Evolutionary conservation across 2,888 invertebrate genomes (phyloP).

Genomic region (Lithodes maja): DNA sequence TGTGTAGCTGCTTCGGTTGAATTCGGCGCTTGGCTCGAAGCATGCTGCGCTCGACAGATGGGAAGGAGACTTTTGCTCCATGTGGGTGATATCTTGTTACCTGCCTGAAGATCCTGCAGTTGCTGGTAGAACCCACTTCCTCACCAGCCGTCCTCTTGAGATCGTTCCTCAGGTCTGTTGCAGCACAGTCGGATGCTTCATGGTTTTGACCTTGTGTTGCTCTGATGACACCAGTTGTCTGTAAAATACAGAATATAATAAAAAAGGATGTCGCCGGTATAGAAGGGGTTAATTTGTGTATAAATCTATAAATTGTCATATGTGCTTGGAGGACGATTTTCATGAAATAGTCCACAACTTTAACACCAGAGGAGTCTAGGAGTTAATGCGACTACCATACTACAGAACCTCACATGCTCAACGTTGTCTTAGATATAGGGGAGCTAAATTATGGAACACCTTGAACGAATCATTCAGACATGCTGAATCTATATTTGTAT

Average conservation of each 20-base stretch:
- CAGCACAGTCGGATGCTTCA: not conserved
- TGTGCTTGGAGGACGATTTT: no score
- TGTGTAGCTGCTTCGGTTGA: conserved; percentile 28
- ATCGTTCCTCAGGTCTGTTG: conserved; percentile 24
- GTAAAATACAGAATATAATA: not conserved
- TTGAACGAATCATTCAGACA: no score
- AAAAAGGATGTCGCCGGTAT: no score
- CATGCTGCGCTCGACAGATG: conserved; percentile 13
- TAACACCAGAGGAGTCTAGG: no score
- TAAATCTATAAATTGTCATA: no score
- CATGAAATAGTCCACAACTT: no score
- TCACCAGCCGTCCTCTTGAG: not conserved
- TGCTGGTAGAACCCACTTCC: conserved; percentile 25
- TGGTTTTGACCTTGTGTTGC: not conserved
- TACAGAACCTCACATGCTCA: no score
- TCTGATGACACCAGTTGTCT: conserved; percentile 6
- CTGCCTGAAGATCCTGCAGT: conserved; percentile 23
- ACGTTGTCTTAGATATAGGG: no score
- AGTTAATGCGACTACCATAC: no score
- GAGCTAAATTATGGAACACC: no score
- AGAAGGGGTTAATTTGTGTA: no score
- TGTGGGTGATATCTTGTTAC: conserved; percentile 38
- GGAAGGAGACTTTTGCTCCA: conserved; percentile 24
- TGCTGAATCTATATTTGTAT: no score
- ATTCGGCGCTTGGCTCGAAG: conserved; percentile 14